Base-by-base conservation (phyloP, 2,888 invertebrate species). In the Teleogryllus oceanicus region DNA sequence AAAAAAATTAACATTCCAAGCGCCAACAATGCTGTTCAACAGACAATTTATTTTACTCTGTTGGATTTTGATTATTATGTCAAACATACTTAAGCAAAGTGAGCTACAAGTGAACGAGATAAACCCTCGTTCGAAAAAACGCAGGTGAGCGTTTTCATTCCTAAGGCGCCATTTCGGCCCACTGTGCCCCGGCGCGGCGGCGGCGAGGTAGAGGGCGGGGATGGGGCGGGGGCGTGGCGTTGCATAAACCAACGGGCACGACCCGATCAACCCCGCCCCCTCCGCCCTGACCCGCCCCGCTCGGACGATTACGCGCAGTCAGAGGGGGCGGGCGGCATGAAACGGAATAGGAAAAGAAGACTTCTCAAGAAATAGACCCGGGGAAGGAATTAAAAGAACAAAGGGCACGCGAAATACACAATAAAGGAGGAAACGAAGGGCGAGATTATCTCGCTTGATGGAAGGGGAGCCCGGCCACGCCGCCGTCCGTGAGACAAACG, bases 381-480 rank as follows among this genome's bases (percentile, higher is more conserved):
- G n/a, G 62, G n/a, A n/a, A 62, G 16, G 62, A 62, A 62, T 62
- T 62, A 62, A 62, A 62, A 62, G 62, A 62, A 62, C 62, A 62
- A 62, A 62, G 62, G 62, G 62, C 62, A n/a, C 37, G 62, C 62
- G 62, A 62, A 62, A 62, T n/a, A 62, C 62, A n/a, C 16, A n/a
- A n/a, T 18, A 62, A 62, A n/a, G n/a, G n/a, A 62, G n/a, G 13
- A 62, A 62, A 62, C 13, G 62, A 62, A 18, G 62, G 62, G n/a
- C 62, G 62, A 62, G 62, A 62, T 62, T 62, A 62, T 62, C 62
- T 62, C 62, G n/a, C 62, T 62, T 62, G 62, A 62, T 62, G 62
- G 62, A 62, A 62, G 62, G 51, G 78, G 50, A 37, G 37, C 37
- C 37, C 37, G 37, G 37, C 37, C 37, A 37, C 37, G 37, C 37